Conservation (phyloP, 2,888 invertebrate species). For the Epirrhoe tristata region DNA sequence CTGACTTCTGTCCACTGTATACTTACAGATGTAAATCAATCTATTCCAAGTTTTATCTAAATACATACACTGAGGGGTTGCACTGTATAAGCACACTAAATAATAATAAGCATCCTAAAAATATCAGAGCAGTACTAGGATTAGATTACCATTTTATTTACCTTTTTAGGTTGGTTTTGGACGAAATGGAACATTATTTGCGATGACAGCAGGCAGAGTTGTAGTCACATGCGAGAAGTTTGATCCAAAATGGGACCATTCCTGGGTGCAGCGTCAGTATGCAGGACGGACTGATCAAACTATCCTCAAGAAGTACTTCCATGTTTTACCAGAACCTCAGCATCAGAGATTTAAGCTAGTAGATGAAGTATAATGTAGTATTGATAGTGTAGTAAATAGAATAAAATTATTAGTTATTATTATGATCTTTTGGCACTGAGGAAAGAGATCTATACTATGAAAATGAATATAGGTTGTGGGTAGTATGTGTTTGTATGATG, state of each 20-base stretch:
- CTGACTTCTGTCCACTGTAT: too few species aligned
- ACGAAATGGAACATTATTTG: slow-evolving; percentile 91
- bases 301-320: slow-evolving; percentile 94
- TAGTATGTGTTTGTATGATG: too few species aligned
- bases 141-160: too few species aligned
- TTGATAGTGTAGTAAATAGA: slow-evolving; percentile 16
- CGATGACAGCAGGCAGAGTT: slow-evolving; percentile 92
- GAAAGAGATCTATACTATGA: background rate
- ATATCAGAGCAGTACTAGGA: too few species aligned
- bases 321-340: slow-evolving; percentile 92
- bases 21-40: too few species aligned
- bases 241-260: slow-evolving; percentile 91
- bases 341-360: slow-evolving; percentile 92
- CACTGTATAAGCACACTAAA: too few species aligned
- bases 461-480: too few species aligned
- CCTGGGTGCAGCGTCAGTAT: slow-evolving; percentile 89
- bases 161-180: slow-evolving; percentile 91
- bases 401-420: slow-evolving; percentile 22
- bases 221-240: slow-evolving; percentile 92
- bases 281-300: slow-evolving; percentile 86
- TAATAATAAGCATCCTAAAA: too few species aligned
- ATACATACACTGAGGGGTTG: too few species aligned
- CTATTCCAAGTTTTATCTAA: too few species aligned
- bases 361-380: slow-evolving; percentile 86
- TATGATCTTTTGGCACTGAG: background rate